Evolutionary conservation across 2,888 invertebrate genomes (phyloP), one percentile per base, ranked within the genome.

Genomic region (Priocnemis perturbator): DNA sequence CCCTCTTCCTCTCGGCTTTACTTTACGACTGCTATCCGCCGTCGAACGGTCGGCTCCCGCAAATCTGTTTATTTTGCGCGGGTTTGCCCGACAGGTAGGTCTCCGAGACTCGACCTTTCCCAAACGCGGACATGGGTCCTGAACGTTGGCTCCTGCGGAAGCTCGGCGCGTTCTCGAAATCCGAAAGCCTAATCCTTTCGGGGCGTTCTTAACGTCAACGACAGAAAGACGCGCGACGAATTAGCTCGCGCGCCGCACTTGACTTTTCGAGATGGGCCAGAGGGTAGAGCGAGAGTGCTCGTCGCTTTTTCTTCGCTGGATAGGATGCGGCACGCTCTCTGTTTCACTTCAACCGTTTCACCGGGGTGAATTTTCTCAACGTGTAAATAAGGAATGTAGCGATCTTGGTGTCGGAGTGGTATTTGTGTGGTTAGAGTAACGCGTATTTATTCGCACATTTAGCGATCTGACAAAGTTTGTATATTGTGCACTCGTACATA

Each of bases 31-130:
- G 68, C 71, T 75, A 37, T 19, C 68, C 62, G 19, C 48, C 21
- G 60, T 61, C 19, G 20, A 15, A 11, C 45, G 67, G 53, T 57
- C 47, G 70, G 62, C 71, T 67, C 57, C 61, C 65, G 52, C 60
- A 84, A 85, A 82, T 85, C 83, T 86, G 85, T 86, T 86, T 86
- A 85, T 86, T 85, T 84, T 85, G 75, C 78, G 56, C 65, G 65
- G 70, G 75, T 80, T 78, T 73, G 23, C 57, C 26, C 64, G 69
- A 73, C 81, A 78, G 79, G 77, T 78, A 79, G 69, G 19, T 58
- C 37, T 60, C 45, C 26, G 48, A 48, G 57, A 66, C 20, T 26
- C 56, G 52, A 30, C 60, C 26, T 53, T 56, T 19, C 47, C 48
- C 37, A 37, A 37, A 37, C 37, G 37, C 1, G 14, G 37, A 7